A percentile compares a stretch with the other conserved stretches of the same genome.
Conservation (phyloP, 1,140 invertebrate genomes). For the Leucophenga varia region DNA sequence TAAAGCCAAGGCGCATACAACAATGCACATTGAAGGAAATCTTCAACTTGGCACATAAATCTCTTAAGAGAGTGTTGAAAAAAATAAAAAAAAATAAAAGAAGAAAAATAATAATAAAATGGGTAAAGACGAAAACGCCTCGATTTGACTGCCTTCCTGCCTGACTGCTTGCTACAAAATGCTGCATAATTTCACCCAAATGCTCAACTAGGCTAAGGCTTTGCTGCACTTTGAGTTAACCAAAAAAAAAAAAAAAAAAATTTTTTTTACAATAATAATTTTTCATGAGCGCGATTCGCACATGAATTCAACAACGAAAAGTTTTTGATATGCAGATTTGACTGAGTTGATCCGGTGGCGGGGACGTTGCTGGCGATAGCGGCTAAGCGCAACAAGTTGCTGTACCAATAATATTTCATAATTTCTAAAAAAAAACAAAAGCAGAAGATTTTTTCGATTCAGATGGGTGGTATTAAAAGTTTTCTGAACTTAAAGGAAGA, state of each 20-base stretch:
- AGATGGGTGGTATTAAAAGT: too few relatives aligned
- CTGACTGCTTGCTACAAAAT: constrained; percentile 40
- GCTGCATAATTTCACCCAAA: constrained; percentile 44
- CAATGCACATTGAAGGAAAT: constrained; percentile 31
- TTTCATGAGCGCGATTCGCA: constrained; percentile 47
- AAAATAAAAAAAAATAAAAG: too few relatives aligned
- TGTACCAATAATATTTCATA: constrained; percentile 52
- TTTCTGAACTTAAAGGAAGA: too few relatives aligned
- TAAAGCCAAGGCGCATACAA: constrained; percentile 16
- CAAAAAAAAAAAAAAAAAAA: too few relatives aligned
- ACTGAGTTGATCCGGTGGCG: too few relatives aligned
- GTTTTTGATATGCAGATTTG: neutral
- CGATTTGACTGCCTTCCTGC: constrained; percentile 1
- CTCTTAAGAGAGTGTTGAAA: too few relatives aligned
- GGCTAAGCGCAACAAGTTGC: constrained; percentile 41
- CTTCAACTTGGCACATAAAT: constrained; percentile 42
- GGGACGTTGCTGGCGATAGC: too few relatives aligned
- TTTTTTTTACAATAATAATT: constrained; percentile 55
- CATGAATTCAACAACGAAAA: neutral
- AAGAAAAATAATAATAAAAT: neutral
- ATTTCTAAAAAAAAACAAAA: constrained; percentile 4
- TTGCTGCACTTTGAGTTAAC: too few relatives aligned
- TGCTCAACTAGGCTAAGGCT: too few relatives aligned
- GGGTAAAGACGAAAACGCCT: too few relatives aligned
- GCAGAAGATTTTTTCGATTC: too few relatives aligned